Conservation (phyloP, 2,888 invertebrate species). For the Norana najaformis region DNA sequence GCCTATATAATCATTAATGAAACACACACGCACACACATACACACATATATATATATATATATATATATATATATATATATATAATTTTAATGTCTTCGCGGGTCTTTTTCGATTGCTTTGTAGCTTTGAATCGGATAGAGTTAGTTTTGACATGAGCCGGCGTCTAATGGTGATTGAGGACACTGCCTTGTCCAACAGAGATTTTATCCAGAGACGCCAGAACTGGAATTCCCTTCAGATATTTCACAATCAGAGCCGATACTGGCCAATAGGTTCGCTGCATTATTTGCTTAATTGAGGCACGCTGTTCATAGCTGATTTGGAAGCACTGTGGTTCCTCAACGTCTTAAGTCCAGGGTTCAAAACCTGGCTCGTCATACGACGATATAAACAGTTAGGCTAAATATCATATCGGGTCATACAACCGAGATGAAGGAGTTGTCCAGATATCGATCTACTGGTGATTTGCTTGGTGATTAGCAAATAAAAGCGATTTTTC, state of each 20-base stretch:
- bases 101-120: neutral
- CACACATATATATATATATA: neutral
- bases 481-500: neutral
- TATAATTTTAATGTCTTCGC: neutral
- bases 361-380: neutral
- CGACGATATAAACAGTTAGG: neutral
- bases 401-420: neutral
- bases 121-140: neutral
- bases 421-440: neutral
- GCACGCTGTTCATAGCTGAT: neutral
- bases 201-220: neutral
- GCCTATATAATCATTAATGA: neutral
- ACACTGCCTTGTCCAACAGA: neutral
- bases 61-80: neutral
- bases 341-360: neutral
- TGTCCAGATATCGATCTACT: no score
- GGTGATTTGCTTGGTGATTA: neutral
- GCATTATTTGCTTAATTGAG: no score
- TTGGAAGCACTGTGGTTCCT: neutral
- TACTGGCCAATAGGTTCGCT: neutral
- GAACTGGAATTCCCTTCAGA: no score
- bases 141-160: neutral
- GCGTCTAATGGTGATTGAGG: conserved; percentile 6
- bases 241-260: neutral
- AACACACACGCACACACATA: neutral